Base-by-base conservation (phyloP, 2,797 vertebrate species). In the Percopsis omiscomaycus region DNA sequence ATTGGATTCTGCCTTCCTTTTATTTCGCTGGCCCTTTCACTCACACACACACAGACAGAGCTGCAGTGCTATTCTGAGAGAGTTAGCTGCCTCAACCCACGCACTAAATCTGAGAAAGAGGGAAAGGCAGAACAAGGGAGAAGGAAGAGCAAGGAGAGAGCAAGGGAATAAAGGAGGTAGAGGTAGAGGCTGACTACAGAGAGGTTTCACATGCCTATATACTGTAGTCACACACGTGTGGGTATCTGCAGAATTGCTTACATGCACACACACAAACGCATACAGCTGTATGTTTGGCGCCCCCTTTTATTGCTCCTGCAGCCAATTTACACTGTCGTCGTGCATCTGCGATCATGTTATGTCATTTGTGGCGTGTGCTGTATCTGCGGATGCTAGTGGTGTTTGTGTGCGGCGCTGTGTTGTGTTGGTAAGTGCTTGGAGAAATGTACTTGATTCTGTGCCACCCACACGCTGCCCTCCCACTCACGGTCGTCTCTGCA, bases 31-130 rank as follows among this genome's bases (percentile, higher is more conserved):
- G 64, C 78, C 86, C 85, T 83, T 85, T 89, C 84, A 84, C 88
- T 74, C 86, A 88, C 88, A 84, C 83, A 88, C 88, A 84, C 83
- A 87, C 88, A 91, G 89, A 89, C 91, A 89, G 92, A 89, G 87
- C 92, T 92, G 92, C 92, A 92, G 83, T 93, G 92, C 92, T 94
- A 93, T 94, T 93, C 92, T 92, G 89, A 93, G 92, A 94, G 92
- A 93, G 91, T 91, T 92, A 91, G 91, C 91, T 91, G 91, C 91
- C 84, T 91, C 92, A 92, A 80, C 93, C 92, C 93, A 94, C 93
- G 92, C 93, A 92, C 89, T 66, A 85, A 92, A 92, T 93, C 91
- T 83, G 91, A 91, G 89, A 91, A 89, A 90, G 89, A 89, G 86
- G 87, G 86, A 89, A 82, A 84, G 78, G 84, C 79, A 89, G 85